A percentile compares a stretch with the other conserved stretches of the same genome.
Evolutionary conservation across 2,888 invertebrate genomes (phyloP).

Genomic region (Caradrina clavipalpis): DNA sequence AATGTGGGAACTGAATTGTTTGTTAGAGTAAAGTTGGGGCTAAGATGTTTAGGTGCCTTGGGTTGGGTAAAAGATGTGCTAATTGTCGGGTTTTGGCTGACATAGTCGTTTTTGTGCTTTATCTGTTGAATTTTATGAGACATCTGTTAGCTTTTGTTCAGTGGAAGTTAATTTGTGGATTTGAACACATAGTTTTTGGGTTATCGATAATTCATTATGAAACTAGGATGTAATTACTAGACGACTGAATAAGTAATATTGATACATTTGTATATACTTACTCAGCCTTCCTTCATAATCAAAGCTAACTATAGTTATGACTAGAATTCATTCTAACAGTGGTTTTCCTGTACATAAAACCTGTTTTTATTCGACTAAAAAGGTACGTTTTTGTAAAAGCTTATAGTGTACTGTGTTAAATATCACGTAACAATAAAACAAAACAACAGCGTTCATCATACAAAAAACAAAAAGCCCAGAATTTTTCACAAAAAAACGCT

Average conservation of each 20-base stretch:
- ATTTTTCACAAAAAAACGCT: conserved; percentile 53
- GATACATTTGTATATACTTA: not conserved
- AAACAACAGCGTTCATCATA: conserved; percentile 45
- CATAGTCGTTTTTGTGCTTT: conserved; percentile 37
- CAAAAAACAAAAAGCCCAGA: conserved; percentile 44
- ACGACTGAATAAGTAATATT: too few species aligned
- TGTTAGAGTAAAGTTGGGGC: conserved; percentile 57
- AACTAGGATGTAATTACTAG: too few species aligned
- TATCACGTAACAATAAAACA: conserved; percentile 26
- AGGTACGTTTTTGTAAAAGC: not conserved
- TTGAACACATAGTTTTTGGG: not conserved
- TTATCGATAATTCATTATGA: not conserved
- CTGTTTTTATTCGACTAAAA: not conserved
- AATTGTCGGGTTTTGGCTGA: conserved; percentile 54
- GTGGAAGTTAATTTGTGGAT: not conserved
- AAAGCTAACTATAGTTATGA: too few species aligned
- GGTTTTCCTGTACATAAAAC: not conserved
- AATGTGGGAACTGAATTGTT: conserved; percentile 67
- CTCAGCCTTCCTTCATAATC: too few species aligned
- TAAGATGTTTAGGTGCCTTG: conserved; percentile 61
- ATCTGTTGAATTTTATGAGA: conserved; percentile 9
- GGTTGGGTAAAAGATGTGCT: conserved; percentile 64
- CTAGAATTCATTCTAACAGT: too few species aligned
- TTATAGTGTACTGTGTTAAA: conserved; percentile 19
- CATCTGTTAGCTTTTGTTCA: conserved; percentile 7